A percentile compares a stretch with the other conserved stretches of the same genome.
These are phyloP conservation scores for Paratrypauchen microcephalus DNA, from an alignment of 2,797 vertebrate genomes.

Conservation along the genomic window DNA sequence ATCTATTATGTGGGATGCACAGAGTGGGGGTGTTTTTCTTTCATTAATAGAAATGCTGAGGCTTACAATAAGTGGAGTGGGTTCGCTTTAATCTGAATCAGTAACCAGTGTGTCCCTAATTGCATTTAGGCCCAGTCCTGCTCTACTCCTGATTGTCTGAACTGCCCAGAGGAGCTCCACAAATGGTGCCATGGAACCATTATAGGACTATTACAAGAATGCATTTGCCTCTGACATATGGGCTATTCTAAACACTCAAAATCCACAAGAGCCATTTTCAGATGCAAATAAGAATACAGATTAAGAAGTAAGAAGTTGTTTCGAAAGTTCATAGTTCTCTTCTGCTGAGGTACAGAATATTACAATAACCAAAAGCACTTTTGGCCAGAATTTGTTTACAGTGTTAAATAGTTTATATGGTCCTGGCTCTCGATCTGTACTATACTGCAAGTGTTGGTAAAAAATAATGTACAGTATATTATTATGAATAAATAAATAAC, in stretches of 20 bases:
- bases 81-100: conserved; percentile 59
- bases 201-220: conserved; percentile 69
- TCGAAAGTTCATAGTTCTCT: not conserved
- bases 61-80: conserved; percentile 56
- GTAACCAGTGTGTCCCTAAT: conserved; percentile 54
- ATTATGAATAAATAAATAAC: not conserved
- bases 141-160: conserved; percentile 43
- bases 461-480: too few species aligned
- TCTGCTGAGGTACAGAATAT: too few species aligned
- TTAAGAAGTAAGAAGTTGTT: conserved; percentile 9
- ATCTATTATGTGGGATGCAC: conserved; percentile 47
- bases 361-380: not conserved
- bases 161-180: conserved; percentile 35
- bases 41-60: conserved; percentile 58
- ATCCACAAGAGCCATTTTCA: conserved; percentile 48
- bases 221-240: conserved; percentile 68
- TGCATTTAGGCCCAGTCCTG: conserved; percentile 50
- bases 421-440: too few species aligned
- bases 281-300: conserved; percentile 15
- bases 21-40: conserved; percentile 44
- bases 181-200: conserved; percentile 69
- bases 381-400: not conserved
- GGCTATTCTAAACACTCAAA: conserved; percentile 68
- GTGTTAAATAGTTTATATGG: not conserved
- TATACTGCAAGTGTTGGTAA: too few species aligned